phyloP scores from a whole-genome alignment of 2,113 vertebrate genomes.

The Struthidea cinerea region DNA sequence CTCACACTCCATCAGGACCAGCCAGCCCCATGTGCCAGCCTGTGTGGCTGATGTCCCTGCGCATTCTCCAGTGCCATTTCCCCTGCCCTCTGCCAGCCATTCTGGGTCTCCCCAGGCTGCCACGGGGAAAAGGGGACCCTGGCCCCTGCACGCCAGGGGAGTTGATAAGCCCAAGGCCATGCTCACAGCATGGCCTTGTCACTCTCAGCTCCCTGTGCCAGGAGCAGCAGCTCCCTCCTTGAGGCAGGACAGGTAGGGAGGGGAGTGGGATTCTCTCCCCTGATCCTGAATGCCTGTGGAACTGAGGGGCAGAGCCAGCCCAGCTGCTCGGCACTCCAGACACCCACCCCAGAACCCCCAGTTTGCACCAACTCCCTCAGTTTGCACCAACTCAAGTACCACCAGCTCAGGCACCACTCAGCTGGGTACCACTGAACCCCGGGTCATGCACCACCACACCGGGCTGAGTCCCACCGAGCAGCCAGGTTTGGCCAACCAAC shows the following conservation, averaged over 20 bases:
- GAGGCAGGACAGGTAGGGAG: background rate
- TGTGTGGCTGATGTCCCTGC: background rate
- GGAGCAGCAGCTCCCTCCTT: background rate
- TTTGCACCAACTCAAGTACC: background rate
- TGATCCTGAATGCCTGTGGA: background rate
- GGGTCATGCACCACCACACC: accelerated
- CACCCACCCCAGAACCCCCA: background rate
- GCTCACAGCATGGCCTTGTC: background rate
- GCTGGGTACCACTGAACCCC: background rate
- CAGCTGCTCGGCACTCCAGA: background rate
- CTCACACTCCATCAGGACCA: background rate
- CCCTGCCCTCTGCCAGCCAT: background rate
- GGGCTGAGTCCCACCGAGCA: accelerated
- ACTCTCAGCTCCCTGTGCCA: accelerated
- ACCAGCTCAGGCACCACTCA: background rate
- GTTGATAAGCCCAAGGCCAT: background rate
- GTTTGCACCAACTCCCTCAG: background rate
- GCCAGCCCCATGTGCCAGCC: background rate
- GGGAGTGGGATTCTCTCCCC: background rate
- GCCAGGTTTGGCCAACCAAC: too few species aligned
- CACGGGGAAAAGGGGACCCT: background rate
- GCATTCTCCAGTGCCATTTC: background rate
- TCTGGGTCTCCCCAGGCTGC: background rate
- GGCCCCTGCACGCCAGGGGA: accelerated
- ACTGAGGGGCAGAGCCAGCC: background rate